These are phyloP conservation scores for Chymomyza amoena DNA, from an alignment of 2,888 invertebrate genomes.

Conservation along the genomic window DNA sequence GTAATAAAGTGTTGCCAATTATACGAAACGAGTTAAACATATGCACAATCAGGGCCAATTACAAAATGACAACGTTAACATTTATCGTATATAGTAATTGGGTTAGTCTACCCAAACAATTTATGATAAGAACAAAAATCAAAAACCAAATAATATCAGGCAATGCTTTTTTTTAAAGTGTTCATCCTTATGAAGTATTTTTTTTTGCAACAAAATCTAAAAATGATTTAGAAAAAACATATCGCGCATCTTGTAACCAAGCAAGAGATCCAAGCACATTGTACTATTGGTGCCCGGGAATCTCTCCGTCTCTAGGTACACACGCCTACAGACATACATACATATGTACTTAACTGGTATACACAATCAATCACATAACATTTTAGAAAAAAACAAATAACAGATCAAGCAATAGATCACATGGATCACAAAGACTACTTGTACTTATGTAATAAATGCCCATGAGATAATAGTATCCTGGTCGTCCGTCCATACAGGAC, in stretches of 20 bases:
- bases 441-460: neutral
- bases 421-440: neutral
- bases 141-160: constrained; percentile 1
- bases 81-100: neutral
- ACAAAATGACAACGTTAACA: constrained; percentile 37
- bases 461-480: neutral
- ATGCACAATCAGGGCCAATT: constrained; percentile 29
- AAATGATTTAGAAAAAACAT: neutral
- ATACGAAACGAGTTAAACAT: neutral
- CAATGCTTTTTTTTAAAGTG: neutral
- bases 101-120: neutral
- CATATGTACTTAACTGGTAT: no score
- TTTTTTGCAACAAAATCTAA: neutral
- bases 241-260: constrained; percentile 23
- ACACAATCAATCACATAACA: neutral
- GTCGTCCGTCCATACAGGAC: no score
- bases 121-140: neutral
- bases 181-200: neutral
- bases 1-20: constrained; percentile 9
- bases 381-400: neutral
- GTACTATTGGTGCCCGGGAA: neutral
- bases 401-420: neutral
- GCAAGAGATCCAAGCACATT: constrained; percentile 17
- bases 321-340: no score
- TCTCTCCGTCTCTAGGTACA: neutral